A percentile compares a stretch with the other conserved stretches of the same genome.
phyloP scores from a whole-genome alignment of 2,888 invertebrate genomes.

The Sesia bembeciformis region DNA sequence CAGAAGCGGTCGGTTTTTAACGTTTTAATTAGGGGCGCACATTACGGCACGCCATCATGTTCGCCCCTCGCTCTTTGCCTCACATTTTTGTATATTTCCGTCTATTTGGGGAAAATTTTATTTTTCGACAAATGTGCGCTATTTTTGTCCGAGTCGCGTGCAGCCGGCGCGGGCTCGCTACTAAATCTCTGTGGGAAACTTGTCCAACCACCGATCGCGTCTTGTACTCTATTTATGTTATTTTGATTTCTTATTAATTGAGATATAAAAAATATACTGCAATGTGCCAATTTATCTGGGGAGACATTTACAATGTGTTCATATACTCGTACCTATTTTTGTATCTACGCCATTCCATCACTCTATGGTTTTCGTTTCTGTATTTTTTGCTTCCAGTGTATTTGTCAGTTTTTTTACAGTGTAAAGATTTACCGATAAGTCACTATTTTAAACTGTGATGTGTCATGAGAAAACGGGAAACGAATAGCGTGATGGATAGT shows the following conservation, averaged over 20 bases:
- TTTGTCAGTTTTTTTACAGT: not conserved
- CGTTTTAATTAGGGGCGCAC: conserved; percentile 75
- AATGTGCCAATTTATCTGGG: not conserved
- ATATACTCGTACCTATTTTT: too few species aligned
- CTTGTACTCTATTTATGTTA: conserved; percentile 18
- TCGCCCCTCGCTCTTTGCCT: conserved; percentile 68
- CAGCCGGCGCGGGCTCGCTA: conserved; percentile 61
- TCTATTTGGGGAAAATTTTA: conserved; percentile 73
- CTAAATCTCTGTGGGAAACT: conserved; percentile 73
- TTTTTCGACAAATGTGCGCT: conserved; percentile 72
- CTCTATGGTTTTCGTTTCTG: too few species aligned
- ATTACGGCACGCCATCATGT: conserved; percentile 70
- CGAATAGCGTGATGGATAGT: conserved; percentile 57
- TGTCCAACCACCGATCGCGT: conserved; percentile 28
- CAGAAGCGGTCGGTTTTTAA: conserved; percentile 71
- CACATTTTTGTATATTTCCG: conserved; percentile 73
- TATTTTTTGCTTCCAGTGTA: too few species aligned
- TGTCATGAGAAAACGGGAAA: conserved; percentile 49
- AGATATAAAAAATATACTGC: not conserved
- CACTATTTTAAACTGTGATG: conserved; percentile 13
- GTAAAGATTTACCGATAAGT: not conserved
- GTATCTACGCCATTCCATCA: too few species aligned
- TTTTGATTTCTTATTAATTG: conserved; percentile 17
- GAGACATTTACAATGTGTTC: too few species aligned
- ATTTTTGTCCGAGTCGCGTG: conserved; percentile 64